Base-by-base conservation (phyloP, 2,888 invertebrate species). In the Ichneumoninae sp. region DNA sequence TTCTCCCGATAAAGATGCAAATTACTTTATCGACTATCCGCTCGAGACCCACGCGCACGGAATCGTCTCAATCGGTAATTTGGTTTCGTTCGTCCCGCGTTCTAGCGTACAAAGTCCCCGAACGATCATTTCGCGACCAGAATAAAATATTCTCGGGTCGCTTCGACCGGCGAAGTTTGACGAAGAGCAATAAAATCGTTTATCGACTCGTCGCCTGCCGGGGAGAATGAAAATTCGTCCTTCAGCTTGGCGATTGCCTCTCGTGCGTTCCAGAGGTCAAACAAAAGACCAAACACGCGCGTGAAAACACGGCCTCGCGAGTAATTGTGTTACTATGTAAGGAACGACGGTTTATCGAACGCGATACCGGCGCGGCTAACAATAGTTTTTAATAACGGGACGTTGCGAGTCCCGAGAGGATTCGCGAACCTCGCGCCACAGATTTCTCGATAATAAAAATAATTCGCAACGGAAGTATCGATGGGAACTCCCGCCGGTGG, bases 391-490 rank as follows among this genome's bases (percentile, higher is more conserved):
- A 26, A 22, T 26, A 22, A 26, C 26, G 10, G 57, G 26, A 57
- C 26, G 57, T 57, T 57, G 57, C 8, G n/a, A 16, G 40, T 73
- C 57, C 40, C 33, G 30, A 16, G 8, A 57, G 26, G 47, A 26
- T n/a, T 77, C 40, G 66, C 44, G 76, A 76, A 54, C 63, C 19
- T 66, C 36, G 26, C 13, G 3, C 16, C 36, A 60, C 7, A 60
- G 47, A 50, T 30, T 30, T 40, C 10, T 30, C 33, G 68, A 69
- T 69, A 77, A 69, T 77, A 60, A 57, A 77, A 68, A 40, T 26
- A 19, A n/a, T 44, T 30, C 3, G 16, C 50, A 50, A 26, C 19
- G 40, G 13, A 33, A 8, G 36, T 30, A 22, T 13, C 16, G 57
- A 16, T 60, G 13, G 44, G 26, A 47, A 30, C 30, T 63, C 26